These are phyloP conservation scores for Bradypus variegatus DNA, from an alignment of 2,797 vertebrate genomes.

Conservation along the genomic window DNA sequence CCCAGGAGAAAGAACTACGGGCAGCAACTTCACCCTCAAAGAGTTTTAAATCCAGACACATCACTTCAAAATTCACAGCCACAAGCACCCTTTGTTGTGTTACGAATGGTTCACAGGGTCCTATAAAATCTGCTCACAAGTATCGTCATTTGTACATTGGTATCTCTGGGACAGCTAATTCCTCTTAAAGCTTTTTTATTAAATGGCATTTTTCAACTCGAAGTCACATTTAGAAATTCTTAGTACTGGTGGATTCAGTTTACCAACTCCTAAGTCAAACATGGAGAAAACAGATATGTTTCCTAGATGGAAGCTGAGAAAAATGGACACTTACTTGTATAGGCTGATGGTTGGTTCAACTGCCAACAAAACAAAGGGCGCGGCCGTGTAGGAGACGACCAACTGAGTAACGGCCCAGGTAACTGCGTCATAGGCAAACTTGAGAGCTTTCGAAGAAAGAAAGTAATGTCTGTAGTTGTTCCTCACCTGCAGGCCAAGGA, in stretches of 20 bases:
- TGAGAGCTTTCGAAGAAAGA: conserved; percentile 75
- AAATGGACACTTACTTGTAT: conserved; percentile 82
- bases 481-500: conserved; percentile 77
- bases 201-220: not conserved
- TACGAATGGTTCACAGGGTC: not conserved
- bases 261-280: not conserved
- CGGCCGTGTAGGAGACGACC: conserved; percentile 88
- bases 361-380: conserved; percentile 90
- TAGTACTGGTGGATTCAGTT: not conserved
- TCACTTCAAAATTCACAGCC: not conserved
- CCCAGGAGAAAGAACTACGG: not conserved
- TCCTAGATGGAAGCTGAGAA: fast-evolving
- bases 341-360: conserved; percentile 82
- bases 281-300: not conserved
- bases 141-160: not conserved
- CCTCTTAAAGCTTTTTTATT: not conserved
- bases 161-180: not conserved
- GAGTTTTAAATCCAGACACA: too few species aligned
- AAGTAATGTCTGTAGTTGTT: conserved; percentile 83
- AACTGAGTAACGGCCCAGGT: conserved; percentile 91
- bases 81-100: fast-evolving
- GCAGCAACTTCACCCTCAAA: not conserved
- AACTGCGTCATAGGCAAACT: conserved; percentile 80
- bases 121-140: fast-evolving
- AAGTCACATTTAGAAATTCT: not conserved